A percentile compares a stretch with the other conserved stretches of the same genome.
phyloP scores from a whole-genome alignment of 2,797 vertebrate genomes.

The Bradypodion pumilum region DNA sequence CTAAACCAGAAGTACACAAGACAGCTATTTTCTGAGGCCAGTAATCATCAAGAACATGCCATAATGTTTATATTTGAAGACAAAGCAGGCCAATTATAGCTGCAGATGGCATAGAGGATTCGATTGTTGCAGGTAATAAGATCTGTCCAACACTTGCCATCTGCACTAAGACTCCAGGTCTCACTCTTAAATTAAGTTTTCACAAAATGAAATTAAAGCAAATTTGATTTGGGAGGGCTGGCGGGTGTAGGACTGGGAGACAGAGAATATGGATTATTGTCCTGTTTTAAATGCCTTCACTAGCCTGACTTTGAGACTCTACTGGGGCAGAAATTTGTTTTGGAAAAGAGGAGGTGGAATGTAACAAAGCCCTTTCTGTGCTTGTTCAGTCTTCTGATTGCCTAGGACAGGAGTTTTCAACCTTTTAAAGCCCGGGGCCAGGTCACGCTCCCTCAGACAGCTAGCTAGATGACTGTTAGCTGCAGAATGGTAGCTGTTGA shows the following conservation, averaged over 20 bases:
- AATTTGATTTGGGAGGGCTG: slow-evolving; percentile 57
- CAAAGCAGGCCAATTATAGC: slow-evolving; percentile 50
- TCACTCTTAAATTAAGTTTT: slow-evolving; percentile 67
- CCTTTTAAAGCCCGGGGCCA: too few relatives aligned
- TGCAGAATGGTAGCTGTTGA: too few relatives aligned
- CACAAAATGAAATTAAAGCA: slow-evolving; percentile 67
- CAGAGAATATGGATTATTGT: neutral
- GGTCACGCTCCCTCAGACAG: too few relatives aligned
- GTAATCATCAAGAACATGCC: slow-evolving; percentile 36
- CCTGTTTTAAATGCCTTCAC: neutral
- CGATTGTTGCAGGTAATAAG: slow-evolving; percentile 62
- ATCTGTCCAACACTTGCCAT: slow-evolving; percentile 61
- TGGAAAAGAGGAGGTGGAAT: neutral
- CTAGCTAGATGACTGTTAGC: too few relatives aligned
- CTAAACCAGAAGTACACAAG: slow-evolving; percentile 51
- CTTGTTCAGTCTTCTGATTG: neutral
- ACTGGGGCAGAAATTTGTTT: neutral
- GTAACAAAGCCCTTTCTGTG: neutral
- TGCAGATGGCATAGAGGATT: slow-evolving; percentile 56
- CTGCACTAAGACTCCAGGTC: slow-evolving; percentile 50
- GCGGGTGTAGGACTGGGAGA: neutral
- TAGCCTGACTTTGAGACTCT: neutral
- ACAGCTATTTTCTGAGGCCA: slow-evolving; percentile 42
- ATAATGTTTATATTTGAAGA: slow-evolving; percentile 49
- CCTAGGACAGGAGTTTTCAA: neutral